phyloP scores from a whole-genome alignment of 1,140 invertebrate species.

The Proctacanthus coquilletti region DNA sequence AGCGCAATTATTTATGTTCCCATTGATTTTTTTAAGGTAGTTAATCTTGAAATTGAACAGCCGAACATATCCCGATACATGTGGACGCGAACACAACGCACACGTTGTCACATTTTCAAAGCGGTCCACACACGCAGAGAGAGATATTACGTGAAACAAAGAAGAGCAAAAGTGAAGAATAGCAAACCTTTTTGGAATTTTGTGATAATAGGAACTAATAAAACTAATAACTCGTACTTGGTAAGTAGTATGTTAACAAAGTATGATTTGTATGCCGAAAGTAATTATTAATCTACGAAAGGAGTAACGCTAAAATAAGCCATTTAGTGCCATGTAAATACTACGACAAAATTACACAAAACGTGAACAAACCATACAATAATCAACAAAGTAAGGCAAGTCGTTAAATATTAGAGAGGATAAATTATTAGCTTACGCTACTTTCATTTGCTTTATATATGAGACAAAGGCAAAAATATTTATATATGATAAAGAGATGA shows the following conservation, averaged over 20 bases:
- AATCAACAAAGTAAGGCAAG: background rate
- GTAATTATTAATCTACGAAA: background rate
- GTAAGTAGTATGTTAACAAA: background rate
- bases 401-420: background rate
- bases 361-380: background rate
- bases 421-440: background rate
- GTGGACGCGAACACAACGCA: background rate
- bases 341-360: background rate
- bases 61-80: background rate
- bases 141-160: too few species aligned
- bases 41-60: background rate
- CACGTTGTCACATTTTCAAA: background rate
- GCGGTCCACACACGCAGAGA: background rate
- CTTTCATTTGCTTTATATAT: too few species aligned
- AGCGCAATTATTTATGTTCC: background rate
- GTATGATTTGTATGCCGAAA: background rate
- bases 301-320: background rate
- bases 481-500: background rate
- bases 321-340: conserved; percentile 2
- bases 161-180: too few species aligned
- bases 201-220: background rate
- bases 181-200: conserved; percentile 1
- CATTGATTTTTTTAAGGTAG: background rate
- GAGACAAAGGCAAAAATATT: background rate
- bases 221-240: background rate